A percentile compares a stretch with the other conserved stretches of the same genome.
Conservation (phyloP, 2,888 invertebrate species). For the Drosophila mimica region DNA sequence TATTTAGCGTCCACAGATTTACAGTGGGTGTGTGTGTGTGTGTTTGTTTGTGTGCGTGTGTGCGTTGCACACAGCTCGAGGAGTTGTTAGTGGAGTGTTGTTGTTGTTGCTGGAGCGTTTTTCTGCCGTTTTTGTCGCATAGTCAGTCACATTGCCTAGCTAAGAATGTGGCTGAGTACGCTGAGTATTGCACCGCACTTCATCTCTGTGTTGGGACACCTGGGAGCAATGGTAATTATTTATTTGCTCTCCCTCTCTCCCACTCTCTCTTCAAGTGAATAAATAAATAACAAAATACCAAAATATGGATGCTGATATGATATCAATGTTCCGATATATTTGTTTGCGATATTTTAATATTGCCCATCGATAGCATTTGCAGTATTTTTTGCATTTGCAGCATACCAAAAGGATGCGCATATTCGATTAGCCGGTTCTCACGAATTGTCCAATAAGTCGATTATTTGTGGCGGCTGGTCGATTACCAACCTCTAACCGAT, state of each 20-base stretch:
- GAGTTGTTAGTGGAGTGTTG: slow-evolving; percentile 31
- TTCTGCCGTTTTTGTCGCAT: slow-evolving; percentile 48
- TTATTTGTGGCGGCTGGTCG: slow-evolving; percentile 12
- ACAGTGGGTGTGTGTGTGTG: background rate
- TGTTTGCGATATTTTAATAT: slow-evolving; percentile 13
- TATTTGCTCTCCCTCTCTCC: slow-evolving; percentile 2
- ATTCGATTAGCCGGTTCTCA: slow-evolving; percentile 6
- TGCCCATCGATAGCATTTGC: slow-evolving; percentile 4
- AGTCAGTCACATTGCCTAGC: slow-evolving; percentile 51
- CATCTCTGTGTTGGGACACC: slow-evolving; percentile 21
- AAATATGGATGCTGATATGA: slow-evolving; percentile 41
- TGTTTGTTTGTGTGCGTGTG: slow-evolving; percentile 10
- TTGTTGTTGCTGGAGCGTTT: slow-evolving; percentile 22
- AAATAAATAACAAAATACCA: slow-evolving; percentile 61
- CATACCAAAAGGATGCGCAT: slow-evolving; percentile 16
- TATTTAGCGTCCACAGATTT: background rate
- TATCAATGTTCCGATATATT: slow-evolving; percentile 39
- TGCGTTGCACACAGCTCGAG: slow-evolving; percentile 25
- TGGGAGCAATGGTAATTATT: slow-evolving; percentile 16
- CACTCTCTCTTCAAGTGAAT: slow-evolving; percentile 24
- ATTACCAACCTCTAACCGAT: background rate
- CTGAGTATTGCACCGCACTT: slow-evolving; percentile 32
- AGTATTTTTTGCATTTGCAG: slow-evolving; percentile 13
- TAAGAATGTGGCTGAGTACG: slow-evolving; percentile 10
- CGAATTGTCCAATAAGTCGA: background rate